Conservation (phyloP, 2,888 invertebrate species). For the Agonopterix heracliana region DNA sequence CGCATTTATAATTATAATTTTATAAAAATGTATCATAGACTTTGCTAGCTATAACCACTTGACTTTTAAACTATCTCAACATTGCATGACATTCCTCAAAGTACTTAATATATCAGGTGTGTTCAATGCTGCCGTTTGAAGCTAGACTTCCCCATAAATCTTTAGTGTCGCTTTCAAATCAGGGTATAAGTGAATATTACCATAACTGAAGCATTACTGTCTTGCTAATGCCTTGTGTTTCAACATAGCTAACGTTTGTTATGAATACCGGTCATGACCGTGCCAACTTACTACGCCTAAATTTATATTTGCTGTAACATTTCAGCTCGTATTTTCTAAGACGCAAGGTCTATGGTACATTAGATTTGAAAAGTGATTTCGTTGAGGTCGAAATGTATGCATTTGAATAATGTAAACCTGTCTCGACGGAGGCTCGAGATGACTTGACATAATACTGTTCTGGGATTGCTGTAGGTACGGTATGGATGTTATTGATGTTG, state of each 20-base stretch:
- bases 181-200: conserved; percentile 38
- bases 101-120: background rate
- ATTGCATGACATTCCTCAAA: no score
- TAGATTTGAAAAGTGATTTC: conserved; percentile 17
- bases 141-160: background rate
- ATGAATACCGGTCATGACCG: conserved; percentile 40
- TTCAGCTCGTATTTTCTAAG: conserved; percentile 18
- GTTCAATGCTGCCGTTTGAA: background rate
- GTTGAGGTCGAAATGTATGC: conserved; percentile 43
- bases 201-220: conserved; percentile 41
- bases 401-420: conserved; percentile 72
- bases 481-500: conserved; percentile 36
- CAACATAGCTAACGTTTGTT: conserved; percentile 50
- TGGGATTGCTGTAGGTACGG: conserved; percentile 32
- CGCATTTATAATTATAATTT: no score
- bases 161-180: background rate
- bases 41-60: no score
- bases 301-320: conserved; percentile 14
- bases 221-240: conserved; percentile 49
- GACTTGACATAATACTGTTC: conserved; percentile 65
- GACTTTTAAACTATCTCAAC: no score
- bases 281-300: conserved; percentile 18
- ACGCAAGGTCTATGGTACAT: conserved; percentile 14
- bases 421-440: conserved; percentile 56
- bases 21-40: no score